Conservation (phyloP, 2,797 vertebrate species). For the Cirrhinus molitorella region DNA sequence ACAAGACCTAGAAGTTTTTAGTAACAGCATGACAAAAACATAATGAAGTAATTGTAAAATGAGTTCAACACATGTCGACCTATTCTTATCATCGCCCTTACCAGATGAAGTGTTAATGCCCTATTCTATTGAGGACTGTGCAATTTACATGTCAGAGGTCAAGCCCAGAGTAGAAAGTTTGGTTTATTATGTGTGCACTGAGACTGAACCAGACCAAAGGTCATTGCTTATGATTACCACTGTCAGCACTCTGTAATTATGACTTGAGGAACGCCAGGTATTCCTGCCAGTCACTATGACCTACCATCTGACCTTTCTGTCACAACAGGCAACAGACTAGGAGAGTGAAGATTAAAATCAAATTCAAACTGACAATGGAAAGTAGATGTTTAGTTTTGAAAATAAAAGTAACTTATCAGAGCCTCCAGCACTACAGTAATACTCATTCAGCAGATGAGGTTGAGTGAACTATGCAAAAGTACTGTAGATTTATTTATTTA, state of each 20-base stretch:
- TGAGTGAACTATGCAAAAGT: not conserved
- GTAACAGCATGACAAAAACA: not conserved
- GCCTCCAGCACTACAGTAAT: not conserved
- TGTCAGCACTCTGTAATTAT: conserved; percentile 40
- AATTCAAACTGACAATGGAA: not conserved
- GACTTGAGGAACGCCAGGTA: conserved; percentile 13
- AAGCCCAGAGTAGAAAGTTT: conserved; percentile 12
- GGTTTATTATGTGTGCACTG: conserved; percentile 22
- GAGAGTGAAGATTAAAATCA: not conserved
- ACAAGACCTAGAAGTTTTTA: not conserved
- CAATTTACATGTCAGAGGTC: conserved; percentile 10
- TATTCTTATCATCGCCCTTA: not conserved
- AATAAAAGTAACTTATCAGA: not conserved
- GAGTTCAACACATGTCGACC: not conserved
- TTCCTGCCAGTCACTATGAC: conserved; percentile 46
- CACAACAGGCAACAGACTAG: not conserved
- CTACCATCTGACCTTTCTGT: conserved; percentile 6
- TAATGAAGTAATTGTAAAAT: not conserved
- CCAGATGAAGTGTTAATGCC: conserved; percentile 17
- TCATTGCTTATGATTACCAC: not conserved
- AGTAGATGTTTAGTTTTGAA: not conserved
- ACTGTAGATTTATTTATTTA: not conserved
- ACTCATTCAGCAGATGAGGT: not conserved
- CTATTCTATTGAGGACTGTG: not conserved
- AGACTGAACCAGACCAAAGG: conserved; percentile 26